Conservation (phyloP, 2,797 vertebrate species). For the Picus viridis region DNA sequence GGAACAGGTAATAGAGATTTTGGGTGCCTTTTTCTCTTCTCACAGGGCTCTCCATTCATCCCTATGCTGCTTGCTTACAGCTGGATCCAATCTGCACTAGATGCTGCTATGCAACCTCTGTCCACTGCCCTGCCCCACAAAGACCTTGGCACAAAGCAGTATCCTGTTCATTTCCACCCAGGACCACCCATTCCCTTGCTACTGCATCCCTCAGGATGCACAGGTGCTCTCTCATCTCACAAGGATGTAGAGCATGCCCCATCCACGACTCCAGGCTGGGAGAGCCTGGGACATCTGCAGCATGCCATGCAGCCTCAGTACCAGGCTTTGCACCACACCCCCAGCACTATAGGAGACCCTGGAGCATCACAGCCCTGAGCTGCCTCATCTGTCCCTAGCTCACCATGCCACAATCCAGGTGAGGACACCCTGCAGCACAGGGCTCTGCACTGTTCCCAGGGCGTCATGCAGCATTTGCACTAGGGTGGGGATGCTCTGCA, state of each 20-base stretch:
- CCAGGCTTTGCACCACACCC: too few species aligned
- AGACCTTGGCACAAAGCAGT: neutral
- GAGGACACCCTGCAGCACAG: fast-evolving
- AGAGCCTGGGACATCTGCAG: neutral
- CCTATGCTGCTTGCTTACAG: neutral
- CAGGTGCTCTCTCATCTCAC: fast-evolving
- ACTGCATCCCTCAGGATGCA: fast-evolving
- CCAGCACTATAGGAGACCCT: fast-evolving
- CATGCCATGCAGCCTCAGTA: too few species aligned
- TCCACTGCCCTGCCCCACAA: neutral
- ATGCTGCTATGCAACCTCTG: neutral
- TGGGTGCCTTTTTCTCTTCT: neutral
- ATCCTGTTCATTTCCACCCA: neutral
- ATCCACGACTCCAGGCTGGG: fast-evolving
- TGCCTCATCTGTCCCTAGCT: neutral
- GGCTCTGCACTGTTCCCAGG: neutral
- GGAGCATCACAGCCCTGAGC: fast-evolving
- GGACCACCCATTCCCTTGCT: neutral
- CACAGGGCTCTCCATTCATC: fast-evolving
- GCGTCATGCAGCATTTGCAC: neutral
- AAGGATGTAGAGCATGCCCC: fast-evolving
- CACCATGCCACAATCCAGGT: fast-evolving
- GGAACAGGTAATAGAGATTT: neutral
- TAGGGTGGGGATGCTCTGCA: neutral
- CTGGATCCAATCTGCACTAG: fast-evolving